Evolutionary conservation across 1,140 invertebrate genomes (phyloP), one percentile per base, ranked within the genome.

Genomic region (Drosophila cardini): DNA sequence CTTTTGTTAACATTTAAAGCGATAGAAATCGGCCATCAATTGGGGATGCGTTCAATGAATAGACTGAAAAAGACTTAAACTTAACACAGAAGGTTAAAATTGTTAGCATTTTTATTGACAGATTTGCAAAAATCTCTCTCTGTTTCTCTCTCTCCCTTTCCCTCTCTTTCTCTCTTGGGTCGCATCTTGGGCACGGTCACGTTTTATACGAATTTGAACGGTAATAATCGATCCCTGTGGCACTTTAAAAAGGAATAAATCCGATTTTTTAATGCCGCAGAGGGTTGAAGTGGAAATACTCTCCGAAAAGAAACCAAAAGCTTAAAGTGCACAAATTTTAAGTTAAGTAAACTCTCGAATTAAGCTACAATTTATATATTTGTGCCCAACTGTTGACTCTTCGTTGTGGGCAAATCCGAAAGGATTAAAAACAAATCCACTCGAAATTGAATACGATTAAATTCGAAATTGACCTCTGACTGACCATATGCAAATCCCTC

Each of bases 181-280:
- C 56, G 60, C 46, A 50, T 68, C 38, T 21, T 26, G 55, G 60
- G 18, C 53, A 46, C 69, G 52, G 60, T 75, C 90, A 91, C 86
- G 90, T 91, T 90, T 85, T 79, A 79, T 91, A 78, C 72, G 83
- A 86, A 84, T 90, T 91, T 90, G 90, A 91, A 86, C 80, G 87
- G 81, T 76, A 91, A 91, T 91, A 91, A 91, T 91, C 90, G 90
- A 90, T 91, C 90, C 90, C 90, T 71, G 76, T 58, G 90, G 90
- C 81, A 78, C 74, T 86, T 89, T 61, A 61, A 46, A 9, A 42
- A 42, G 46, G 55, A 42, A 58, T 72, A 83, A 85, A 83, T 83
- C 76, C 73, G 74, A 75, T 78, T 81, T 81, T 72, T 63, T 68
- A 70, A 75, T 73, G 63, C 55, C 55, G 32, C 50, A 4, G 18